These are phyloP conservation scores for Antennarius striatus DNA, from an alignment of 2,113 vertebrate genomes.

Conservation along the genomic window DNA sequence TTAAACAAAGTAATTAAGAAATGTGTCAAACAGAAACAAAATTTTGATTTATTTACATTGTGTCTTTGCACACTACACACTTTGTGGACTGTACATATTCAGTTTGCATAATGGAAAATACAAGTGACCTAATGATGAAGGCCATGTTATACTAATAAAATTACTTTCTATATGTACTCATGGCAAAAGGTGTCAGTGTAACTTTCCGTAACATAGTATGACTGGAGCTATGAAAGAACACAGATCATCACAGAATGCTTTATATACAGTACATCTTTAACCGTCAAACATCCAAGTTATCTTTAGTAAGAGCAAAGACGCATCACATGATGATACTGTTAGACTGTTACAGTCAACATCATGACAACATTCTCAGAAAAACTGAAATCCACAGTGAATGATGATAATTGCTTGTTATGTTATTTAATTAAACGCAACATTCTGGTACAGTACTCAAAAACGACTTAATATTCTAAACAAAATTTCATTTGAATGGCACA, in stretches of 20 bases:
- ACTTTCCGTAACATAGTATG: neutral
- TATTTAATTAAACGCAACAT: neutral
- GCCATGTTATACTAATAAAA: neutral
- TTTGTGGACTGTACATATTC: neutral
- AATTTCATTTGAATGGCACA: neutral
- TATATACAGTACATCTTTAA: neutral
- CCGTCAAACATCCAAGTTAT: neutral
- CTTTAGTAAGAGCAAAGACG: conserved; percentile 25
- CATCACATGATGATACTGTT: conserved; percentile 52
- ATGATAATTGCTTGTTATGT: neutral
- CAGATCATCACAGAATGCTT: too few relatives aligned
- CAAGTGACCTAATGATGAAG: neutral
- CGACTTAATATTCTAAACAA: neutral
- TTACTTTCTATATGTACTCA: neutral
- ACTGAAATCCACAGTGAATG: neutral
- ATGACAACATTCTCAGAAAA: neutral
- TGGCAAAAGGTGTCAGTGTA: neutral
- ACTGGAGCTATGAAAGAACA: too few relatives aligned
- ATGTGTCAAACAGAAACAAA: neutral
- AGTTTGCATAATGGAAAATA: neutral
- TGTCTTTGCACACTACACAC: neutral
- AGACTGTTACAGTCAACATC: neutral
- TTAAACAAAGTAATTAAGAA: conserved; percentile 18
- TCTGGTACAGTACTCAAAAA: neutral
- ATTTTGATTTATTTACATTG: neutral